phyloP scores from a whole-genome alignment of 2,113 vertebrate genomes.

The Brevimyrus niger region DNA sequence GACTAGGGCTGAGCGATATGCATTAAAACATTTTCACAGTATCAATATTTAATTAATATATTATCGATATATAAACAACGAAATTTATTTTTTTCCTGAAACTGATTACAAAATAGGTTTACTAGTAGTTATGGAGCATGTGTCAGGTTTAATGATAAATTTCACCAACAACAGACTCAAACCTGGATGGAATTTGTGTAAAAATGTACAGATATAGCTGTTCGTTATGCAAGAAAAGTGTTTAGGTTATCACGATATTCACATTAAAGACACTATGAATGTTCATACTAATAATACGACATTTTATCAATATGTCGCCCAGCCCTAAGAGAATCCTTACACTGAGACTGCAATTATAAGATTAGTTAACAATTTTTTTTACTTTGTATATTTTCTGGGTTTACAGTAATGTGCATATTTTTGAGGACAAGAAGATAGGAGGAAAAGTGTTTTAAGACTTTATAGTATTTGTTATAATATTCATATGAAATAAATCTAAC shows the following conservation, averaged over 20 bases:
- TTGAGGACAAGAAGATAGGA: not conserved
- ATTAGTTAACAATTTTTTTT: not conserved
- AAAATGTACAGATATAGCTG: too few relatives aligned
- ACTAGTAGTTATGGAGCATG: not conserved
- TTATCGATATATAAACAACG: too few relatives aligned
- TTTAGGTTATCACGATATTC: not conserved
- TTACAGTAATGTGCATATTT: not conserved
- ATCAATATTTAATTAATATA: too few relatives aligned
- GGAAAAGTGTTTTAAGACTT: not conserved
- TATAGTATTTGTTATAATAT: too few relatives aligned
- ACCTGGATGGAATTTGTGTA: too few relatives aligned
- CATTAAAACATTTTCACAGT: too few relatives aligned
- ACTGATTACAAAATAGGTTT: not conserved
- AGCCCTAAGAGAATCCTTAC: not conserved
- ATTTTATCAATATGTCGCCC: not conserved
- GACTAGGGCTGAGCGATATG: too few relatives aligned
- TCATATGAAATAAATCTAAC: too few relatives aligned
- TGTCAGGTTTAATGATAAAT: not conserved
- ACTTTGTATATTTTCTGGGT: not conserved
- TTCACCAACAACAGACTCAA: not conserved
- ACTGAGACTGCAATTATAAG: not conserved
- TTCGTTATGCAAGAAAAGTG: not conserved
- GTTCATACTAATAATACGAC: not conserved
- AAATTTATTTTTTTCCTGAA: too few relatives aligned
- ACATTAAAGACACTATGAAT: not conserved